A percentile compares a stretch with the other conserved stretches of the same genome.
These are phyloP conservation scores for Aplochiton taeniatus DNA, from an alignment of 2,797 vertebrate species.

Conservation along the genomic window DNA sequence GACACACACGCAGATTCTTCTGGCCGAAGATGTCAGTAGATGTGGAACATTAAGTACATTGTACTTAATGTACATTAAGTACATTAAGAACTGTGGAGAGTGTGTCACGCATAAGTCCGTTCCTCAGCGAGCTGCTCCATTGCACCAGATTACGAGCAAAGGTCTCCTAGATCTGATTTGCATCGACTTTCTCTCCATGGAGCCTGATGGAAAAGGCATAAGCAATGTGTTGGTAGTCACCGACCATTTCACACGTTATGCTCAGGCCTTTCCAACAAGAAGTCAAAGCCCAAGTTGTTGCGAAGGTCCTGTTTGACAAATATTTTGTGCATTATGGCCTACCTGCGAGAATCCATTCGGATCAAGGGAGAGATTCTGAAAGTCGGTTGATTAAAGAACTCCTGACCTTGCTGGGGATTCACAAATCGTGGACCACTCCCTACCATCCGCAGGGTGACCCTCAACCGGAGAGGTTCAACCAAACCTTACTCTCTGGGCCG, in stretches of 20 bases:
- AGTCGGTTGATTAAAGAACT: not conserved
- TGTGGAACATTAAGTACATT: conserved; percentile 9
- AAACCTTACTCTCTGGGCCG: not conserved
- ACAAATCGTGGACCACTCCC: not conserved
- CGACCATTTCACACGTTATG: conserved; percentile 23
- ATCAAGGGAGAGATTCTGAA: conserved; percentile 19
- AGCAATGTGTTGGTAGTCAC: conserved; percentile 24
- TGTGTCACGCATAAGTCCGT: conserved; percentile 12
- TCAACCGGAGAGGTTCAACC: not conserved
- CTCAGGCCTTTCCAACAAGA: conserved; percentile 18
- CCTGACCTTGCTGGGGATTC: not conserved
- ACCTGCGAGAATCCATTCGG: conserved; percentile 20
- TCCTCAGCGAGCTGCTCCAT: not conserved
- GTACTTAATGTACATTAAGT: no score
- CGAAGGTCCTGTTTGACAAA: conserved; percentile 19
- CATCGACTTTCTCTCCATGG: conserved; percentile 19
- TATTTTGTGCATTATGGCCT: conserved; percentile 25
- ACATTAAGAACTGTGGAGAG: conserved; percentile 26
- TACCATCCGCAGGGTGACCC: not conserved
- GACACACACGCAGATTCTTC: conserved; percentile 26
- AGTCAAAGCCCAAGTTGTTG: conserved; percentile 5
- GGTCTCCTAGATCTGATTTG: conserved; percentile 21
- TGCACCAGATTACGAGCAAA: conserved; percentile 17
- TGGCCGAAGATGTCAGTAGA: conserved; percentile 25
- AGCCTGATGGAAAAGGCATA: conserved; percentile 10